Evolutionary conservation across 92 coral and sea anemone species (phyloP).

Genomic region (Micromussa lordhowensis): DNA sequence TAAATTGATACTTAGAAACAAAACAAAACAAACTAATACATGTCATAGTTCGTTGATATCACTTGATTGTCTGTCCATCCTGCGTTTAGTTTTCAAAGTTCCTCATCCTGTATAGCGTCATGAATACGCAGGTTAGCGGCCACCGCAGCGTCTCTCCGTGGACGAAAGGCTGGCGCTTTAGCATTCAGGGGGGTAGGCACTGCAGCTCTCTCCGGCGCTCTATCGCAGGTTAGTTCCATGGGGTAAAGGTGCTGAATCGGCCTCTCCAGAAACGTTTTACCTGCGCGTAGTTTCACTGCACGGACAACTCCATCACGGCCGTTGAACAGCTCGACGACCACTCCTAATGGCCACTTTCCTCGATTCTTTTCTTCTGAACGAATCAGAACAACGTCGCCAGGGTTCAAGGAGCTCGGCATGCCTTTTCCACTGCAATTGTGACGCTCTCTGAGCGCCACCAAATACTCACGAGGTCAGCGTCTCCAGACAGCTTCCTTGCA

Average conservation of each 20-base stretch:
- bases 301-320: conserved; percentile 51
- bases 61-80: background rate
- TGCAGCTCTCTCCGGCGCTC: background rate
- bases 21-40: background rate
- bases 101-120: conserved; percentile 6
- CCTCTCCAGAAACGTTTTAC: conserved; percentile 5
- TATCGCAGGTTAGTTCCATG: background rate
- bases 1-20: background rate
- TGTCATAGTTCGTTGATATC: background rate
- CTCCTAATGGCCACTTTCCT: conserved; percentile 16
- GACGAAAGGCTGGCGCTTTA: no score
- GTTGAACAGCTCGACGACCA: conserved; percentile 13
- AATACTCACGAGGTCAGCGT: conserved; percentile 31
- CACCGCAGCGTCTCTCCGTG: conserved; percentile 41
- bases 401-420: background rate
- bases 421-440: background rate
- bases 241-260: no score
- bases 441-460: conserved; percentile 8
- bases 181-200: no score
- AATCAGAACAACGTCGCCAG: conserved; percentile 29
- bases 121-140: conserved; percentile 44
- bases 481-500: conserved; percentile 55
- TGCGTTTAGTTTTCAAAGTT: conserved; percentile 20
- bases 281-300: conserved; percentile 13
- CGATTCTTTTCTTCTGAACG: conserved; percentile 31